These are phyloP conservation scores for Diorhabda elongata DNA, from an alignment of 1,140 invertebrate genomes.

Conservation along the genomic window DNA sequence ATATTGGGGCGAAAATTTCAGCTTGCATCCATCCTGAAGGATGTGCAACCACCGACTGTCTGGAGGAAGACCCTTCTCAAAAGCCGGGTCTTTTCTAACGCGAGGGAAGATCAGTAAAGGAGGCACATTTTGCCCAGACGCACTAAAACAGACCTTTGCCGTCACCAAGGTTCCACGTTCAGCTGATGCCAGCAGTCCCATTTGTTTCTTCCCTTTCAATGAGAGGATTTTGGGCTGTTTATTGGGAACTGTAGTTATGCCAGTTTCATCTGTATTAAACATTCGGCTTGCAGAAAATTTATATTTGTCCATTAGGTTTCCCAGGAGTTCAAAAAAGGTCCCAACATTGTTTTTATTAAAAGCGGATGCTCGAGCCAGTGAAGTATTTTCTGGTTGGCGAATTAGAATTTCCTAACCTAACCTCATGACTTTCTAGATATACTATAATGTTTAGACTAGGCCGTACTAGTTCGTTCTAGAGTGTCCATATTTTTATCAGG, in stretches of 20 bases:
- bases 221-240: constrained; percentile 10
- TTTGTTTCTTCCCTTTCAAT: constrained; percentile 11
- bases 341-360: no score
- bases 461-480: no score
- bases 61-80: constrained; percentile 34
- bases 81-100: constrained; percentile 28
- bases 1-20: constrained; percentile 29
- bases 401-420: no score
- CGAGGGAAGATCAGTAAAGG: constrained; percentile 36
- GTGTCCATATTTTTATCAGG: no score
- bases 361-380: no score
- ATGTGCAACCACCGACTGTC: constrained; percentile 33
- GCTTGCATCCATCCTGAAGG: constrained; percentile 41
- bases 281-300: no score
- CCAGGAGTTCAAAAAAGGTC: no score
- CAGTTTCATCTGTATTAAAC: no score
- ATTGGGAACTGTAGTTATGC: not conserved
- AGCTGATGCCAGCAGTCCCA: constrained; percentile 11
- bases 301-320: no score
- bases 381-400: no score
- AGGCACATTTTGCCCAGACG: constrained; percentile 32
- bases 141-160: constrained; percentile 20
- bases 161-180: constrained; percentile 13
- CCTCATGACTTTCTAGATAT: no score
- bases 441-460: no score